phyloP scores from a whole-genome alignment of 1,140 invertebrate species.

The Aphelenchoides fujianensis region DNA sequence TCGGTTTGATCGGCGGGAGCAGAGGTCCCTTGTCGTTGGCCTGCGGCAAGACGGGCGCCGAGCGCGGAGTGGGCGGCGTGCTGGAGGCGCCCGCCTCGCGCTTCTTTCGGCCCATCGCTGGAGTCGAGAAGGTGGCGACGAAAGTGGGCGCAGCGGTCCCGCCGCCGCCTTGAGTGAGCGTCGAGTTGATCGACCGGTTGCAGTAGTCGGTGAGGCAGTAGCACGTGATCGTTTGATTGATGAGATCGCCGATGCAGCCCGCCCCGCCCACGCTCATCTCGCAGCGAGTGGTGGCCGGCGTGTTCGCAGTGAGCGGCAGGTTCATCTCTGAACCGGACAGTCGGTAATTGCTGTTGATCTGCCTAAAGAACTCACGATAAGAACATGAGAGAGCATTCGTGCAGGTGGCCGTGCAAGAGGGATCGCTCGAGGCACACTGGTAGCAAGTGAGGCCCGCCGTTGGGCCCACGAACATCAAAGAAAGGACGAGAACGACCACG shows the following conservation, averaged over 20 bases:
- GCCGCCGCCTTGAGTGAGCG: background rate
- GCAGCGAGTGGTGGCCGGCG: background rate
- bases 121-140: background rate
- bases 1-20: too few species aligned
- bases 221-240: background rate
- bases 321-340: background rate
- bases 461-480: background rate
- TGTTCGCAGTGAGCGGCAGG: background rate
- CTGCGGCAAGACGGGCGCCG: too few species aligned
- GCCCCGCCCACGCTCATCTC: background rate
- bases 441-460: background rate
- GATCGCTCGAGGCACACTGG: background rate
- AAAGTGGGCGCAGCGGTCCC: background rate
- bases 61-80: background rate
- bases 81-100: background rate
- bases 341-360: too few species aligned
- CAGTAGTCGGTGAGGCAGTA: background rate
- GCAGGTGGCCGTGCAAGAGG: background rate
- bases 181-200: background rate
- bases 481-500: background rate
- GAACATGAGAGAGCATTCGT: background rate
- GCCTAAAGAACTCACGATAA: background rate
- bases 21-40: too few species aligned
- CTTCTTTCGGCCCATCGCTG: background rate
- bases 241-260: background rate